Evolutionary conservation across 2,888 invertebrate species (phyloP), one percentile per base, ranked within the genome.

Genomic region (Drosophila nr. perissopoda): DNA sequence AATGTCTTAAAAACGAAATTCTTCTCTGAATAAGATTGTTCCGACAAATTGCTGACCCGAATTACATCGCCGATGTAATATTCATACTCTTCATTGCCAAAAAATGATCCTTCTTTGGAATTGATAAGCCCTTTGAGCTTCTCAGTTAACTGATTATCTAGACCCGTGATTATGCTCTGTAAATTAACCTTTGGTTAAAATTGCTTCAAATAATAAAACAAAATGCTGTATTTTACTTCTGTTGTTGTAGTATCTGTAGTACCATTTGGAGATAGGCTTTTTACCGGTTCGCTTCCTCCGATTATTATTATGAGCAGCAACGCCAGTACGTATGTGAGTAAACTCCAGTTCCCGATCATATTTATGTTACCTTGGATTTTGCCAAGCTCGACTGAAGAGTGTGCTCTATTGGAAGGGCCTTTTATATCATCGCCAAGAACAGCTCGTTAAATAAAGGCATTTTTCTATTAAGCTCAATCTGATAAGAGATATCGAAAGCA

Each of bases 41-140:
- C 5, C 1, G 21, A 0, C 8, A 33, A 11, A 10, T n/a, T 21
- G n/a, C n/a, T 63, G 16, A n/a, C 16, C 2, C 4, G 7, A 18
- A 7, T 29, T 49, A 46, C 16, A 2, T 8, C 5, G 16, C 21
- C 27, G 0, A 48, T 5, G 16, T 6, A 3, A 4, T 4, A 2
- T 3, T 33, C 8, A 31, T 54, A 67, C 13, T 67, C 67, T 4
- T 10, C 7, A 67, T 67, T 67, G 8, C 48, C 38, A 4, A 4
- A 0, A 10, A 5, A 6, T 18, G 29, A 1, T 5, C 68, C 67
- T 13, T 27, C 31, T 10, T 31, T 42, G 0, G 52, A 13, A 4
- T 46, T 10, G 2, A 40, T 64, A 13, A 8, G 10, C 18, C 4
- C 6, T 2, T 34, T 21, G 1, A 66, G 29, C 7, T 34, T 25